Percentiles rank a stretch among this genome's conserved stretches.
phyloP scores from a whole-genome alignment of 2,797 vertebrate genomes.

The Echeneis naucrates region DNA sequence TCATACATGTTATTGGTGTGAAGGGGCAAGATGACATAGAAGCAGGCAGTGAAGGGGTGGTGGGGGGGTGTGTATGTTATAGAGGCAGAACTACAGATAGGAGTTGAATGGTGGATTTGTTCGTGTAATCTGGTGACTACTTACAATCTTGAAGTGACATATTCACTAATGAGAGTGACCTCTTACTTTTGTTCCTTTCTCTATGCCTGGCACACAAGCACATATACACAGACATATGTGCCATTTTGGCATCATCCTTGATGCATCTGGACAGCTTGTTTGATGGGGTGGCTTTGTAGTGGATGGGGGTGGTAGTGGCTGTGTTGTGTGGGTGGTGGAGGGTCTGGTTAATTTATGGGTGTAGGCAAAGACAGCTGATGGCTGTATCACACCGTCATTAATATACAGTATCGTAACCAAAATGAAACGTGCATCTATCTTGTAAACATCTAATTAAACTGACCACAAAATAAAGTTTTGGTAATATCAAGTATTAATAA shows the following conservation, averaged over 20 bases:
- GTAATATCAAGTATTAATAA: background rate
- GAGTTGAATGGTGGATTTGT: constrained; percentile 31
- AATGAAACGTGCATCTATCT: background rate
- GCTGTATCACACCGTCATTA: constrained; percentile 30
- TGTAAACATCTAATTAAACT: background rate
- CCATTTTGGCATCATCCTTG: constrained; percentile 27
- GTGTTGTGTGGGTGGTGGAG: background rate
- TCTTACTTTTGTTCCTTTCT: constrained; percentile 42
- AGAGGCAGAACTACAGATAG: constrained; percentile 35
- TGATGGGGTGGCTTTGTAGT: constrained; percentile 3
- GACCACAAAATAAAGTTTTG: background rate
- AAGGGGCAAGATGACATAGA: constrained; percentile 52
- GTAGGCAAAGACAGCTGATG: background rate
- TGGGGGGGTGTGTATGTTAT: constrained; percentile 7
- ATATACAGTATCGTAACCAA: constrained; percentile 4
- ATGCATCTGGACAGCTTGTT: constrained; percentile 57
- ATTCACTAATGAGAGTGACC: constrained; percentile 64
- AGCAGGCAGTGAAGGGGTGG: background rate
- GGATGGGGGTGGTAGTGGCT: background rate
- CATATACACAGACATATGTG: constrained; percentile 7
- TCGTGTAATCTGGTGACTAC: constrained; percentile 41
- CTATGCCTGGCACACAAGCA: constrained; percentile 19
- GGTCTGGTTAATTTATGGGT: background rate
- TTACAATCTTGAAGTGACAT: constrained; percentile 60
- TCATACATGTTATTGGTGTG: constrained; percentile 60